Evolutionary conservation across 1,140 invertebrate genomes (phyloP).

Genomic region (Neocloeon triangulifer): DNA sequence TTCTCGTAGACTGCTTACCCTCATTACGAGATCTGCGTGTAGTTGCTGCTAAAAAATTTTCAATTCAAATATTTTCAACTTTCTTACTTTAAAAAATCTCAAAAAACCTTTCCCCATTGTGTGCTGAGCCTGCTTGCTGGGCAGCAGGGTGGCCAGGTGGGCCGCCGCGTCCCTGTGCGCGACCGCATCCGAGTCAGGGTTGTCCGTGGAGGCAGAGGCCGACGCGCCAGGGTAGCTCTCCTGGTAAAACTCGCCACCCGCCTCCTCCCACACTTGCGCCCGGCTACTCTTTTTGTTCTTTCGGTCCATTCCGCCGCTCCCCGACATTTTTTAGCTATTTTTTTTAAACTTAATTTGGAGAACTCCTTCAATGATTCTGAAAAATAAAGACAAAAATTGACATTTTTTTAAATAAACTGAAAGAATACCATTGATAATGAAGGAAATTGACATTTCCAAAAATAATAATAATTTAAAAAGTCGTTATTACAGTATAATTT

Average conservation of each 20-base stretch:
- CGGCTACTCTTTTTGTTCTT: constrained; percentile 25
- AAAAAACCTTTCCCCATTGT: too few relatives aligned
- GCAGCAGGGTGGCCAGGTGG: constrained; percentile 45
- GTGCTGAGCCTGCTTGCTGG: constrained; percentile 39
- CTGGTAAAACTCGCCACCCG: constrained; percentile 64
- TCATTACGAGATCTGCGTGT: constrained; percentile 25
- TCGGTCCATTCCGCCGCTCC: constrained; percentile 17
- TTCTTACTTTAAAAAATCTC: too few relatives aligned
- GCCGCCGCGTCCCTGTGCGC: constrained; percentile 40
- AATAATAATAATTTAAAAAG: too few relatives aligned
- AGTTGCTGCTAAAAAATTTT: constrained; percentile 20
- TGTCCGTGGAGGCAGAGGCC: background rate
- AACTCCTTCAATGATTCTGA: too few relatives aligned
- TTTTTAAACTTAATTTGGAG: too few relatives aligned
- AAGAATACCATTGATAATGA: too few relatives aligned
- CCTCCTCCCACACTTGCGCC: constrained; percentile 55
- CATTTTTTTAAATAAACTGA: too few relatives aligned
- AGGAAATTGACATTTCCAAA: too few relatives aligned
- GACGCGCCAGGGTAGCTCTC: constrained; percentile 44
- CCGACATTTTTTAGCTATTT: constrained; percentile 24
- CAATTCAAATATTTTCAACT: too few relatives aligned
- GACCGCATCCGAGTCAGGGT: constrained; percentile 12
- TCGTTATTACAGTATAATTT: too few relatives aligned
- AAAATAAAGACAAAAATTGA: too few relatives aligned
- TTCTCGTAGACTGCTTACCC: constrained; percentile 26